phyloP scores from a whole-genome alignment of 1,140 invertebrate species.

The Colletes gigas region DNA sequence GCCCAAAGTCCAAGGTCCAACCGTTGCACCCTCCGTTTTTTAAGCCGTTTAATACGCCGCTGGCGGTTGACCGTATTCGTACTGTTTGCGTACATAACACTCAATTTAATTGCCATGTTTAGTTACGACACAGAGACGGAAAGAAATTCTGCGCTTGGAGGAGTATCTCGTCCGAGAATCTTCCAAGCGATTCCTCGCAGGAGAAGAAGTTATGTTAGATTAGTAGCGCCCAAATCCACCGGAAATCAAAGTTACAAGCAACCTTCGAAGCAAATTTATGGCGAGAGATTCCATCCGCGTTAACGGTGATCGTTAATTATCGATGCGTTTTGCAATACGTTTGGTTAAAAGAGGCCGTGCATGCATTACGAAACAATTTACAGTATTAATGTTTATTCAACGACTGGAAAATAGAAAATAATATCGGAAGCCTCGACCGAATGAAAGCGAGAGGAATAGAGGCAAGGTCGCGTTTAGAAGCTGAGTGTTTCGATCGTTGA shows the following conservation, averaged over 20 bases:
- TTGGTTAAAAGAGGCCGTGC: no score
- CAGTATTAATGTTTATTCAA: no score
- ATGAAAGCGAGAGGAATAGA: neutral
- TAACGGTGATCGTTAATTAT: no score
- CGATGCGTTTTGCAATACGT: no score
- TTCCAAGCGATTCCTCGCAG: neutral
- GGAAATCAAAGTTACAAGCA: neutral
- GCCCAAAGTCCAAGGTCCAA: constrained; percentile 56
- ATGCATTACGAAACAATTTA: no score
- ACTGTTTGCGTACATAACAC: constrained; percentile 69
- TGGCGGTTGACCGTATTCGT: constrained; percentile 68
- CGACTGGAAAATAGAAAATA: no score
- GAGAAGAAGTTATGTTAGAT: neutral
- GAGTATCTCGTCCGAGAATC: constrained; percentile 10
- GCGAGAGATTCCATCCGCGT: no score
- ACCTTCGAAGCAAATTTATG: no score
- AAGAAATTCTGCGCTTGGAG: neutral
- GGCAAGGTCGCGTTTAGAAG: neutral
- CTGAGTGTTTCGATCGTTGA: neutral
- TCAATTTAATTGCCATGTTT: constrained; percentile 44
- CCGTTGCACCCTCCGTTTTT: constrained; percentile 36
- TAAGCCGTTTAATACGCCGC: constrained; percentile 60
- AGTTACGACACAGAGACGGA: neutral
- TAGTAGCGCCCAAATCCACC: no score
- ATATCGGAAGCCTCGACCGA: no score